Base-by-base conservation (phyloP, 2,113 vertebrate species). In the Entelurus aequoreus region DNA sequence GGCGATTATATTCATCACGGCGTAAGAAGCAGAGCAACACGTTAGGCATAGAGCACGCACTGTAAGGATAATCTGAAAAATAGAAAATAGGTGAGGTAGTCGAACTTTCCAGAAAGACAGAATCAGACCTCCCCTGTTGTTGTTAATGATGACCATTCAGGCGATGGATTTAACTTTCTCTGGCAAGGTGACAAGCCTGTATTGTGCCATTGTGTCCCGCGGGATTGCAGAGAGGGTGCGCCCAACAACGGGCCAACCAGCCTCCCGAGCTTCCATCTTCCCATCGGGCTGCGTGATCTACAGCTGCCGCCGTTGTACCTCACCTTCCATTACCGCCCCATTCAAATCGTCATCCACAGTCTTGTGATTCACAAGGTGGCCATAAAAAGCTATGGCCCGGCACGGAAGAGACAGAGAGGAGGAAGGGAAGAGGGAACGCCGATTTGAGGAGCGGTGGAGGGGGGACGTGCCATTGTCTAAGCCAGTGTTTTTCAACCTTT, bases 381-480 rank as follows among this genome's bases (percentile, higher is more conserved):
- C 71, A 71, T 77, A 74, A 78, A 28, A 81, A 78, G 35, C 66
- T 63, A 68, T 69, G 64, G 71, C 76, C 68, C 64, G 60, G 52
- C 51, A 56, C 52, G 48, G 28, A 37, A 69, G 57, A 14, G 16
- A 12, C 19, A 13, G 8, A 37, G 15, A 19, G 55, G 14, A 11
- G 46, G 47, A 11, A 28, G 19, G 5, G 47, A 38, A 16, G 47
- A 36, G 28, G 13, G 49, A 47, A 57, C 51, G 46, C 19, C 6
- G 37, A 61, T 56, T 40, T 38, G 54, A 49, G 42, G 28, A n/a
- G 40, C 44, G n/a, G 15, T 14, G 36, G n/a, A 62, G 36, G 11
- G 1, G 19, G 19, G 10, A 36, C 8, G 40, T 8, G n/a, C 51
- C 37, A 58, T 19, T 47, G 51, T 2, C 19, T 28, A 28, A 28